Base-by-base conservation (phyloP, 2,888 invertebrate species). In the Electrophaes corylata region DNA sequence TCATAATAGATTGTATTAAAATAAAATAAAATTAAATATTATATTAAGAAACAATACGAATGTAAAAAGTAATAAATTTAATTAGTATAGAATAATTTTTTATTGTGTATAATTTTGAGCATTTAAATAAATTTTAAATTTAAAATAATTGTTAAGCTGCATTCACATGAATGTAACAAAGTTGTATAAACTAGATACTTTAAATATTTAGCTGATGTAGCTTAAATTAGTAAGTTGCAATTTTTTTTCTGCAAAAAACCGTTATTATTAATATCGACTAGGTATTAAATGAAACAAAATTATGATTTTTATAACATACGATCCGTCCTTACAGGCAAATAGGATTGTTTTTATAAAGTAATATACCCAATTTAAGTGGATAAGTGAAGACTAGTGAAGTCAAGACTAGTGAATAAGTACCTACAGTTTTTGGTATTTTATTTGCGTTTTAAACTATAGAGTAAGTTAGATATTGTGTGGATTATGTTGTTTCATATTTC, bases 61-160 rank as follows among this genome's bases (percentile, higher is more conserved):
- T 65, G 62, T 62, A 65, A 53, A 62, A 62, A 65, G 45, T 49
- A 16, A 29, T 44, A 43, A 58, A 40, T 14, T 19, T 8, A 20
- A 16, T 41, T 11, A 56, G 29, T 44, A 41, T 29, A n/a, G 12
- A 39, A 35, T 44, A 40, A 19, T 20, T 5, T n/a, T 35, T 35
- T 31, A 18, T 1, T 52, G 20, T 19, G 35, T 40, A 33, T 48
- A 11, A 29, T 23, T 49, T 49, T 20, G 29, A 26, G 39, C 43
- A 60, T 49, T 53, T 58, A 14, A 52, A 37, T 37, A n/a, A 33
- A 11, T n/a, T 33, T 6, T 31, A 47, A 14, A 37, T 43, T 45
- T 26, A 26, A 33, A 47, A 33, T 52, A 53, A 29, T 26, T 40
- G 19, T 43, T 58, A 58, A 54, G 58, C 45, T 58, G 58, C 53